phyloP scores from a whole-genome alignment of 1,140 invertebrate species.

The Aphelinus certus region DNA sequence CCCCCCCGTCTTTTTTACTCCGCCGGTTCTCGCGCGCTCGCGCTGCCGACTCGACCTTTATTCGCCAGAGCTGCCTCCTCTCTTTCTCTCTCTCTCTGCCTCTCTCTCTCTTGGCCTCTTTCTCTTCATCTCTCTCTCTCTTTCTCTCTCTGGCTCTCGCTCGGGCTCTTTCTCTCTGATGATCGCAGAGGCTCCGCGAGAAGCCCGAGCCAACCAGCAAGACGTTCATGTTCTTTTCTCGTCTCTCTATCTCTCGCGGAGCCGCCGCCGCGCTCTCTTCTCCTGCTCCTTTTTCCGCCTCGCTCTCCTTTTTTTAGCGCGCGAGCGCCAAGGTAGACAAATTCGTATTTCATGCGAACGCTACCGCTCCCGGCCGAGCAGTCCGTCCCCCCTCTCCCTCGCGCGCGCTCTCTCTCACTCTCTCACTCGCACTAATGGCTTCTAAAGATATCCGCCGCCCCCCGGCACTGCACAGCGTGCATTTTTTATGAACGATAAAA shows the following conservation, averaged over 20 bases:
- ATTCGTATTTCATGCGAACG: constrained; percentile 36
- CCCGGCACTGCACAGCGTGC: too few species aligned
- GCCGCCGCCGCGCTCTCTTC: background rate
- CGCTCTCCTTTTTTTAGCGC: constrained; percentile 12
- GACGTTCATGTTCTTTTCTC: constrained; percentile 38
- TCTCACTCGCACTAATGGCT: constrained; percentile 10
- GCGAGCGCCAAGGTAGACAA: constrained; percentile 31
- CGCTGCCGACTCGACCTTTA: too few species aligned
- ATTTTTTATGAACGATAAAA: too few species aligned
- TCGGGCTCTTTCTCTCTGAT: constrained; percentile 32
- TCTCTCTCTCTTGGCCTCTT: background rate
- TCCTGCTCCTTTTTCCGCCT: constrained; percentile 23
- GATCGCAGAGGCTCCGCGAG: constrained; percentile 24
- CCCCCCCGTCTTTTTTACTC: constrained; percentile 15
- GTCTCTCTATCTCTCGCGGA: constrained; percentile 13
- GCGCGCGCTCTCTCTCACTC: background rate
- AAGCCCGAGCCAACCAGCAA: constrained; percentile 17
- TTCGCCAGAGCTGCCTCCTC: background rate
- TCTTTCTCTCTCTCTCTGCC: constrained; percentile 13
- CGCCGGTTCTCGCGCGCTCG: too few species aligned
- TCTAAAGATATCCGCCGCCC: constrained; percentile 20
- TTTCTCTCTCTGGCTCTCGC: constrained; percentile 13
- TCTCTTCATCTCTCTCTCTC: background rate
- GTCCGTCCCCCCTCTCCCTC: background rate
- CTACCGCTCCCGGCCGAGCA: background rate